Percentiles rank a stretch among this genome's conserved stretches.
Conservation (phyloP, 2,113 vertebrate species). For the Chloebia gouldiae region DNA sequence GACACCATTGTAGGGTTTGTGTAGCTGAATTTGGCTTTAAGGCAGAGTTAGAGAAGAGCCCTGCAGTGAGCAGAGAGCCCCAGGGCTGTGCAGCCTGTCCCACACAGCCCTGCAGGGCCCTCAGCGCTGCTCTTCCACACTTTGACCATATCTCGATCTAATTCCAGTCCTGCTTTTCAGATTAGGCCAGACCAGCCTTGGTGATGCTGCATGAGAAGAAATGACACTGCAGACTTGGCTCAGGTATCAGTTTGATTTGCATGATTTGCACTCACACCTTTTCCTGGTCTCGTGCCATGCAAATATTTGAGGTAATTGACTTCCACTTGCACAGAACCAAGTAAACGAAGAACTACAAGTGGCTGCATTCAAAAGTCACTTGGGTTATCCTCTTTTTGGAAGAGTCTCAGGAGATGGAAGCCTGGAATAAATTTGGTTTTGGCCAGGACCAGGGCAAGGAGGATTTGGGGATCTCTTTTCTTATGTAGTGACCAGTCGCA, state of each 20-base stretch:
- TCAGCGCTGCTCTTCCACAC: neutral
- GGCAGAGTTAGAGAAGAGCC: neutral
- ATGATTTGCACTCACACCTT: neutral
- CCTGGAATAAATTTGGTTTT: neutral
- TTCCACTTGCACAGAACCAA: neutral
- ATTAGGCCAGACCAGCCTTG: neutral
- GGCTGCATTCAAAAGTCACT: neutral
- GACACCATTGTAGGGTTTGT: neutral
- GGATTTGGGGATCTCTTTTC: neutral
- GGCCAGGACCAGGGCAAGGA: neutral
- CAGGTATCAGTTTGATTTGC: neutral
- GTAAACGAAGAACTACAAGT: neutral
- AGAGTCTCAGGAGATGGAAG: neutral
- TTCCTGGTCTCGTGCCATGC: rapidly evolving
- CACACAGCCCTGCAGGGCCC: neutral
- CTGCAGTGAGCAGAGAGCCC: neutral
- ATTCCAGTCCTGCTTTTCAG: neutral
- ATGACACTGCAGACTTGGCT: neutral
- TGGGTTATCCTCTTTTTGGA: neutral
- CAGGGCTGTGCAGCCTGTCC: neutral
- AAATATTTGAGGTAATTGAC: neutral
- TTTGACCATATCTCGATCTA: rapidly evolving
- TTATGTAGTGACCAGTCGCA: neutral
- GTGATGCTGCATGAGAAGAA: neutral
- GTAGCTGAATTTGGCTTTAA: neutral